Evolutionary conservation across 1,140 invertebrate species (phyloP), one percentile per base, ranked within the genome.

Genomic region (Drosophila ohnishii): DNA sequence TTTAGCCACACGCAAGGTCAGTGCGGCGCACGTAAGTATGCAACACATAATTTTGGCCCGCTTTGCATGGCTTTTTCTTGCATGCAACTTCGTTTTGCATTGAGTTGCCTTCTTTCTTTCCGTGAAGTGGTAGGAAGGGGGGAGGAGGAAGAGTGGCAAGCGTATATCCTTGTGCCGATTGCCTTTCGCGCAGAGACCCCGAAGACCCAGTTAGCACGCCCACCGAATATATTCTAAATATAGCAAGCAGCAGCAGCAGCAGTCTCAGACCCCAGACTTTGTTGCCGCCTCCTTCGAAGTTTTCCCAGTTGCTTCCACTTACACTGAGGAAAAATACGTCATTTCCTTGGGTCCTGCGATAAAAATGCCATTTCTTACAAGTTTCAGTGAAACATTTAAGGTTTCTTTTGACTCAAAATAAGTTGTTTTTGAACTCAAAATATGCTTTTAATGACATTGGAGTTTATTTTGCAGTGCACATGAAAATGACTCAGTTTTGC

Each of bases 11-110:
- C 78, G 82, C 83, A 86, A 86, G 83, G 83, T 86, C 83, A 86
- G 83, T 77, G 83, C 83, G 47, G 83, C 74, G 67, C 81, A 85
- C 77, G 81, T 84, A 84, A 85, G 81, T 84, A 84, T 87, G 83
- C 83, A 86, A 87, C 83, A 86, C 83, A 86, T 86, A 86, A 87
- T 86, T 86, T 85, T 57, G 60, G 51, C 53, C 57, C 64, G 56
- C 57, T 61, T 77, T 62, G 75, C 64, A 76, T 69, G 73, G 73
- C 75, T 56, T 70, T 77, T 77, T 77, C 40, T 60, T 75, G 74
- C 74, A 76, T 76, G 74, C 74, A 76, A 76, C 56, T 75, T 75
- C 55, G 73, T 34, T 40, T 59, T 48, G 44, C 44, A 50, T 55
- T 53, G 30, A 34, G 14, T 44, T 16, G 19, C 51, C 51, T 55